Evolutionary conservation across 2,888 invertebrate genomes (phyloP), one percentile per base, ranked within the genome.

Genomic region (Agonopterix arenella): DNA sequence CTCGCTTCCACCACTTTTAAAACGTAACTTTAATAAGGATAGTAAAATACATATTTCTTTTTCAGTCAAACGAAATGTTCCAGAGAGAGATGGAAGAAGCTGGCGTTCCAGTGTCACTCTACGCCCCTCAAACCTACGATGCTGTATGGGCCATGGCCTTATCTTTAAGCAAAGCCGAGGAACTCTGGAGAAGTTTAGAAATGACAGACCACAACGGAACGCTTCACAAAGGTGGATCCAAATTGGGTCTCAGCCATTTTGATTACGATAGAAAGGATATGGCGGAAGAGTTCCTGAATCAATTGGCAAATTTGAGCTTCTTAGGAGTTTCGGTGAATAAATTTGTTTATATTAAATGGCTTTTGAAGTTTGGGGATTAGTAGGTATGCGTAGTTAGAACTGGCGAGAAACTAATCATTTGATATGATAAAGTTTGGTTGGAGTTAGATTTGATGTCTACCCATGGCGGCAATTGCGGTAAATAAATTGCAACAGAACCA

Each of bases 61-160:
- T 53, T 18, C 84, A 94, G 94, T 93, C 92, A 1, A 92, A 92
- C 58, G 83, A 90, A 52, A 91, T 92, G 78, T 94, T 95, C 68
- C 78, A 86, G 42, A 81, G 84, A 2, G 91, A 92, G 58, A 90
- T 93, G 81, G 84, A 88, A 36, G 78, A 73, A 2, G 76, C 82
- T 28, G 90, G 90, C 0, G 90, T 90, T 0, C 68, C 88, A 0
- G 81, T 93, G 2, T 93, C 94, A 0, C 90, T 90, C 50, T 95
- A 92, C 76, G 94, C 95, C 0, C 93, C 94, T 0, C 95, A 96
- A 68, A 93, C 96, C 0, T 97, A 97, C 74, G 97, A 97, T 71
- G 97, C 97, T 0, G 93, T 97, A 0, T 97, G 97, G 97, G 93
- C 96, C 0, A 95, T 97, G 62, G 96, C 96, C 0, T 71, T 96